A percentile compares a stretch with the other conserved stretches of the same genome.
These are phyloP conservation scores for Aurelia coerulea DNA, from an alignment of 30 jellyfish, hydroid and myxozoan genomes.

Conservation along the genomic window DNA sequence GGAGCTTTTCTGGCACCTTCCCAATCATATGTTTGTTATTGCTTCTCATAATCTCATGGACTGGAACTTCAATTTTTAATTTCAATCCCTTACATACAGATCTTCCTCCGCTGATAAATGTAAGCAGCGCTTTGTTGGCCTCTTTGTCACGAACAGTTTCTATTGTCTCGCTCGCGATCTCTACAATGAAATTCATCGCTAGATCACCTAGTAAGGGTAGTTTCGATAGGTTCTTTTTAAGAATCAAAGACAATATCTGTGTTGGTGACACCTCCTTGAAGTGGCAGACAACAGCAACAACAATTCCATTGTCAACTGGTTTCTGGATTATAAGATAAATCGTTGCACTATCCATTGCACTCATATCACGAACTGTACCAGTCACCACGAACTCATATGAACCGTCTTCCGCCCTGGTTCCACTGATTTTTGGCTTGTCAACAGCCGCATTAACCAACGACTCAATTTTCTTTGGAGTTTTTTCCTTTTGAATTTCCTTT, in stretches of 20 bases:
- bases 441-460: conserved; percentile 54
- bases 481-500: conserved; percentile 41
- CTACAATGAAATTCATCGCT: conserved; percentile 60
- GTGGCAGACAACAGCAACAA: conserved; percentile 72
- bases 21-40: conserved; percentile 46
- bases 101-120: conserved; percentile 60
- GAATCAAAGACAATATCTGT: conserved; percentile 43
- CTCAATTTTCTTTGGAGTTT: conserved; percentile 47
- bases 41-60: conserved; percentile 57
- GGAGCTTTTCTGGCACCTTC: conserved; percentile 78
- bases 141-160: conserved; percentile 58
- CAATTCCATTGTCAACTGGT: conserved; percentile 42
- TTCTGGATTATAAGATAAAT: conserved; percentile 71
- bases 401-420: conserved; percentile 72
- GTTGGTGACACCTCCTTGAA: conserved; percentile 70
- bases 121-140: conserved; percentile 44
- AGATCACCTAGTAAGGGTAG: conserved; percentile 74
- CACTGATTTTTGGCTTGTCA: conserved; percentile 65
- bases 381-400: conserved; percentile 72
- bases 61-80: conserved; percentile 75
- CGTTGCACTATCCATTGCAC: conserved; percentile 54
- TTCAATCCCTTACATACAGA: conserved; percentile 76
- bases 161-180: conserved; percentile 68
- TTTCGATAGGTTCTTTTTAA: conserved; percentile 69
- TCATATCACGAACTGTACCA: conserved; percentile 52